Conservation (phyloP, 2,888 invertebrate species). For the Sisyra terminalis region DNA sequence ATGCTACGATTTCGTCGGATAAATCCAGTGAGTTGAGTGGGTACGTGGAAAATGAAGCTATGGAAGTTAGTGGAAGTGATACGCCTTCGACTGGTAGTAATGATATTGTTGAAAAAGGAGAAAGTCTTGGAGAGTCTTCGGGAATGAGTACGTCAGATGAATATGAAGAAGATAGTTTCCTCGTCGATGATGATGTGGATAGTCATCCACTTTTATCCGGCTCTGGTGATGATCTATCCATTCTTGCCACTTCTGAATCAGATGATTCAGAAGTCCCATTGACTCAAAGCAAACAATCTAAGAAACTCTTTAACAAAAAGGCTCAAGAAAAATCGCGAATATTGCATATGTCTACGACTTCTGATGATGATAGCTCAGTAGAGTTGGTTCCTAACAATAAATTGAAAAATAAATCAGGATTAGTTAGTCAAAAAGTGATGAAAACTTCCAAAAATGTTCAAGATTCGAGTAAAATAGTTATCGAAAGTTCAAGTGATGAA, state of each 20-base stretch:
- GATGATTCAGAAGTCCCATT: background rate
- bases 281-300: background rate
- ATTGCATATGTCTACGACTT: background rate
- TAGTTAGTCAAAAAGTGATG: no score
- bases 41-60: slow-evolving; percentile 2
- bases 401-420: no score
- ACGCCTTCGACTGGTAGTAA: slow-evolving; percentile 5
- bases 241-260: no score
- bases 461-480: no score
- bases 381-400: no score
- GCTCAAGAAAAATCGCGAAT: background rate
- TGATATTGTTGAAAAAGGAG: slow-evolving; percentile 2
- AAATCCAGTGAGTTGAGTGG: background rate
- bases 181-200: background rate
- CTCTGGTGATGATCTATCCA: slow-evolving; percentile 5
- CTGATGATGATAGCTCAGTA: no score
- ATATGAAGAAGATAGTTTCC: background rate
- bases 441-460: no score
- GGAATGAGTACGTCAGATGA: background rate
- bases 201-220: slow-evolving; percentile 7
- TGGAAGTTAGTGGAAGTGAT: background rate
- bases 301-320: slow-evolving; percentile 2
- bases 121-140: background rate
- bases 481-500: no score
- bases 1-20: background rate